A percentile compares a stretch with the other conserved stretches of the same genome.
Conservation (phyloP, 2,797 vertebrate species). For the Gorsachius magnificus region DNA sequence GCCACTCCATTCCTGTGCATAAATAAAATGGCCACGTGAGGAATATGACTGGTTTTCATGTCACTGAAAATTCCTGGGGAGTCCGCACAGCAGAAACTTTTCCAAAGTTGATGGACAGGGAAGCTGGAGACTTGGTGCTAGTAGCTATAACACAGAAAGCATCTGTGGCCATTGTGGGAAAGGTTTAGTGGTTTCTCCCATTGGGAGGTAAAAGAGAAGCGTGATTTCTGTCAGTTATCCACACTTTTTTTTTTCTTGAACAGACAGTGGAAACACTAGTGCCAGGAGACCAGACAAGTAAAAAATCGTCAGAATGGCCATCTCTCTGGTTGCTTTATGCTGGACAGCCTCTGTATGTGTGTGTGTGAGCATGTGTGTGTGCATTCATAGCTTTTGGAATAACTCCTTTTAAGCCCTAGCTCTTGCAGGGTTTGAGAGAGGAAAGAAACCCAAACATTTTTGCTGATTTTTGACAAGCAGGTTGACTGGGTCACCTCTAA, state of each 20-base stretch:
- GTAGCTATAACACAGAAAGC: neutral
- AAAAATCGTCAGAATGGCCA: neutral
- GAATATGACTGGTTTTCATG: neutral
- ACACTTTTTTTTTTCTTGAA: neutral
- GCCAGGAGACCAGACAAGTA: neutral
- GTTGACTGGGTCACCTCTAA: neutral
- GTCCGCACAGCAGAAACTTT: neutral
- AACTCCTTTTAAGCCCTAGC: neutral
- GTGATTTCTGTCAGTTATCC: neutral
- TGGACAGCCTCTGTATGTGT: neutral
- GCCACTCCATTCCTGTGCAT: neutral
- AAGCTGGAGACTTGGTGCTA: neutral
- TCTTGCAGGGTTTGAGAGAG: neutral
- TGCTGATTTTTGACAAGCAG: neutral
- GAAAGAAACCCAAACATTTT: neutral
- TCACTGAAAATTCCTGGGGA: neutral
- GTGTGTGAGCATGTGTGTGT: fast-evolving
- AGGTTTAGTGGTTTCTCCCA: neutral
- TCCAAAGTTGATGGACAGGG: neutral
- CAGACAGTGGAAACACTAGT: neutral
- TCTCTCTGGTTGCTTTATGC: neutral
- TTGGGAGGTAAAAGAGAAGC: neutral
- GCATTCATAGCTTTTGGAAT: neutral
- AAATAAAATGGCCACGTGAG: neutral
- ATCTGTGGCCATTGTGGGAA: neutral